These are phyloP conservation scores for Erythrocebus patas DNA, from an alignment of 2,113 vertebrate genomes.

Conservation along the genomic window DNA sequence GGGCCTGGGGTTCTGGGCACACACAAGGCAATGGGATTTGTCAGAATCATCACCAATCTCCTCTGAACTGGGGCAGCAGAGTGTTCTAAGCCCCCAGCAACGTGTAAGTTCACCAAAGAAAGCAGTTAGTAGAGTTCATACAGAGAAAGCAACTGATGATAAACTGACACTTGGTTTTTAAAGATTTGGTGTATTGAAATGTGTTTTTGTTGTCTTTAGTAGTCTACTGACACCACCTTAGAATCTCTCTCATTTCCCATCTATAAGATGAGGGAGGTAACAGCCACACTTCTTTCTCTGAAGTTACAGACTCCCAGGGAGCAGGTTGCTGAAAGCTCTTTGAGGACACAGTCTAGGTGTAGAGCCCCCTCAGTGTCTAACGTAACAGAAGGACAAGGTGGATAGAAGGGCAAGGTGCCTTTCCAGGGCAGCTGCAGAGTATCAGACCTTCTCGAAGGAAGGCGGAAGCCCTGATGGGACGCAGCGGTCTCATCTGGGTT, in stretches of 20 bases:
- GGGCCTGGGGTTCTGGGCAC: not conserved
- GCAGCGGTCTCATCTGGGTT: rapidly evolving
- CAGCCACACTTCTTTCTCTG: not conserved
- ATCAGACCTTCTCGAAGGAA: not conserved
- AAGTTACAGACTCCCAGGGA: not conserved
- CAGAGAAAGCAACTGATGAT: not conserved
- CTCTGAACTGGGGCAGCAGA: not conserved
- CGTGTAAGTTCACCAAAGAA: not conserved
- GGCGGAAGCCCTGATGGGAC: rapidly evolving
- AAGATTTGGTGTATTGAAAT: not conserved
- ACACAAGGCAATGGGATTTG: rapidly evolving
- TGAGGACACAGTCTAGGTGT: not conserved
- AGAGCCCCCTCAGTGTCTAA: rapidly evolving
- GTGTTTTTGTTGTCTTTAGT: not conserved
- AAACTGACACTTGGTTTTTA: not conserved
- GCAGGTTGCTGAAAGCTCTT: not conserved
- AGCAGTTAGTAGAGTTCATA: not conserved
- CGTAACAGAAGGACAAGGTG: not conserved
- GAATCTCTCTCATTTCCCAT: not conserved
- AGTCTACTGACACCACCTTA: not conserved
- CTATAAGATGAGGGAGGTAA: not conserved
- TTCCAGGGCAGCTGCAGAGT: too few relatives aligned
- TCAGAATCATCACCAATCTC: not conserved
- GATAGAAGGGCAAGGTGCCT: not conserved
- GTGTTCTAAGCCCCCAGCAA: not conserved